Evolutionary conservation across 1,140 invertebrate species (phyloP).

Genomic region (Portunus trituberculatus): DNA sequence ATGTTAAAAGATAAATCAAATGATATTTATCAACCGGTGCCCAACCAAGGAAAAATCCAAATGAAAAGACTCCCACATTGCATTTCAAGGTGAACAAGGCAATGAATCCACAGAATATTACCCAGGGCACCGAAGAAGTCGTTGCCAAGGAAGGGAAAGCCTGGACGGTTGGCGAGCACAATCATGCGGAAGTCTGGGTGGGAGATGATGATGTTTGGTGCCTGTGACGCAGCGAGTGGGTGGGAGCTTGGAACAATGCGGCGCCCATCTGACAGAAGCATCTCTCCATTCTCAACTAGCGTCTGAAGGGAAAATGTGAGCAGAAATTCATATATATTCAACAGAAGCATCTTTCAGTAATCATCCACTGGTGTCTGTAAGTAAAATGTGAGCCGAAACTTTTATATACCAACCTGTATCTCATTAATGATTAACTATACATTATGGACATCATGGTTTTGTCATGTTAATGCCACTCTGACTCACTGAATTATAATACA

Average conservation of each 20-base stretch:
- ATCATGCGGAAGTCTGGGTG: slow-evolving; percentile 95
- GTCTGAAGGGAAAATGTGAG: slow-evolving; percentile 82
- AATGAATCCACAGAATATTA: slow-evolving; percentile 76
- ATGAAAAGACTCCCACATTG: too few relatives aligned
- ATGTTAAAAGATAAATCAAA: too few relatives aligned
- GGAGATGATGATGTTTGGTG: slow-evolving; percentile 85
- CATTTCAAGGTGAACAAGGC: too few relatives aligned
- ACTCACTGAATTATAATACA: too few relatives aligned
- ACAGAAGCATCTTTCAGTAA: not conserved
- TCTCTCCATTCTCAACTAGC: slow-evolving; percentile 95
- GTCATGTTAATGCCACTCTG: too few relatives aligned
- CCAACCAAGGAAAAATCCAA: too few relatives aligned
- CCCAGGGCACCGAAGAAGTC: slow-evolving; percentile 94
- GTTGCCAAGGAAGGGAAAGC: slow-evolving; percentile 98
- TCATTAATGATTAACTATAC: too few relatives aligned
- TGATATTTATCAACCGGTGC: too few relatives aligned
- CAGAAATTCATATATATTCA: not conserved
- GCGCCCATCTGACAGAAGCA: slow-evolving; percentile 96
- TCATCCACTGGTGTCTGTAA: not conserved
- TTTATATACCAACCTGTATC: too few relatives aligned
- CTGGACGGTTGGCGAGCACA: slow-evolving; percentile 96
- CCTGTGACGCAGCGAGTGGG: slow-evolving; percentile 76
- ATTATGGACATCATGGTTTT: too few relatives aligned
- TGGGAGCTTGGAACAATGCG: slow-evolving; percentile 87
- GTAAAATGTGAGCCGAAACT: too few relatives aligned